Base-by-base conservation (phyloP, 1,140 invertebrate species). In the Caenorhabditis brenneri region DNA sequence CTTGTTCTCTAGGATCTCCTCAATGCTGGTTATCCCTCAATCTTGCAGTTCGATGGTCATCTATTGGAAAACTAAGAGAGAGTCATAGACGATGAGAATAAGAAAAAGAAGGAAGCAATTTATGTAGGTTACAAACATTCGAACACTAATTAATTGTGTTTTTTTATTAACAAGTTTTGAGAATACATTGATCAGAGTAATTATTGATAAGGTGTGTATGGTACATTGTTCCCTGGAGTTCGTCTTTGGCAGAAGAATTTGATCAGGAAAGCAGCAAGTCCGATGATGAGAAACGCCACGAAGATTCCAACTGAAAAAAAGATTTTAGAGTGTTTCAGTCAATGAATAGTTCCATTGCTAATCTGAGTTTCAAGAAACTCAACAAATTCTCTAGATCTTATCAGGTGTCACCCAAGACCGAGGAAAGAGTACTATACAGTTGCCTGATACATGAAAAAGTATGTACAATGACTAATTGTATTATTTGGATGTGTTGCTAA, bases 31-130 rank as follows among this genome's bases (percentile, higher is more conserved):
- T 42, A 74, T 74, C 33, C 24, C 27, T 74, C 12, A 7, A 24
- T 22, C n/a, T 74, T 74, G 65, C 65, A 74, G 65, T 74, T 74
- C 65, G 65, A 24, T 42, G 65, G 65, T 74, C 65, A 74, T 74
- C 65, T 74, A 33, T 24, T 74, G 65, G 65, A 39, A 36, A 74
- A 42, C 65, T 39, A 24, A 6, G 36, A n/a, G 31, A 7, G 31
- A 19, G 29, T 33, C 58, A 27, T n/a, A n/a, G 58, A 36, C 19
- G 58, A 65, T 22, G 58, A 27, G 58, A 27, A 74, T 7, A 42
- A 1, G 36, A 46, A 24, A 74, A 36, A 42, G n/a, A 42, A 74
- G 46, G 29, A 19, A 22, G 27, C 5, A 55, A 10, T 19, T 36
- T 33, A 42, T 24, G 10, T 74, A n/a, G 36, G 65, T 42, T 74